These are phyloP conservation scores for Brachirus orientalis DNA, from an alignment of 2,113 vertebrate species.

Conservation along the genomic window DNA sequence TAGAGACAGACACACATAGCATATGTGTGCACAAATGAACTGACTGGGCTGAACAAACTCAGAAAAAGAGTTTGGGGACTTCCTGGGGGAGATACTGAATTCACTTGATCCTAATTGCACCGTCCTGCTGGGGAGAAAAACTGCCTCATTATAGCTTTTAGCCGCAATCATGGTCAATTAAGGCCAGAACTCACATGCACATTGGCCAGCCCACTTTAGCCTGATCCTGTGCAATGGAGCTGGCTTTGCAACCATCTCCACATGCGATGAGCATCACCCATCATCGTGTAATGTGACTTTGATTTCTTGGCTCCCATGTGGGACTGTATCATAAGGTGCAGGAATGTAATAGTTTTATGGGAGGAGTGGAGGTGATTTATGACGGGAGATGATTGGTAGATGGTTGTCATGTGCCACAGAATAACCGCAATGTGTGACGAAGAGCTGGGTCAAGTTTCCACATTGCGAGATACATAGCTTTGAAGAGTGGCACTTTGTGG, in stretches of 20 bases:
- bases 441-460: constrained; percentile 48
- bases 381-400: constrained; percentile 43
- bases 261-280: constrained; percentile 5
- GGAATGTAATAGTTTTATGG: constrained; percentile 32
- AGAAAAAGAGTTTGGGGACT: constrained; percentile 49
- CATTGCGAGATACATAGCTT: constrained; percentile 26
- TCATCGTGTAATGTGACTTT: background rate
- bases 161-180: constrained; percentile 88
- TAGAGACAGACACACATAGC: background rate
- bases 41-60: background rate
- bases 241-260: constrained; percentile 8
- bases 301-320: constrained; percentile 21
- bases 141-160: constrained; percentile 89
- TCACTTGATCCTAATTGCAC: constrained; percentile 88
- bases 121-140: constrained; percentile 86
- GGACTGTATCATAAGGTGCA: constrained; percentile 21
- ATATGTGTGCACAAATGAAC: background rate
- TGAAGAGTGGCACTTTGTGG: constrained; percentile 15
- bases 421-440: constrained; percentile 63
- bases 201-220: constrained; percentile 34
- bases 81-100: constrained; percentile 85
- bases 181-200: constrained; percentile 71
- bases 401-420: constrained; percentile 49
- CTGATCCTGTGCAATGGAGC: background rate
- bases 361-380: constrained; percentile 57